Conservation (phyloP, 2,113 vertebrate species). For the Xiphophorus hellerii region DNA sequence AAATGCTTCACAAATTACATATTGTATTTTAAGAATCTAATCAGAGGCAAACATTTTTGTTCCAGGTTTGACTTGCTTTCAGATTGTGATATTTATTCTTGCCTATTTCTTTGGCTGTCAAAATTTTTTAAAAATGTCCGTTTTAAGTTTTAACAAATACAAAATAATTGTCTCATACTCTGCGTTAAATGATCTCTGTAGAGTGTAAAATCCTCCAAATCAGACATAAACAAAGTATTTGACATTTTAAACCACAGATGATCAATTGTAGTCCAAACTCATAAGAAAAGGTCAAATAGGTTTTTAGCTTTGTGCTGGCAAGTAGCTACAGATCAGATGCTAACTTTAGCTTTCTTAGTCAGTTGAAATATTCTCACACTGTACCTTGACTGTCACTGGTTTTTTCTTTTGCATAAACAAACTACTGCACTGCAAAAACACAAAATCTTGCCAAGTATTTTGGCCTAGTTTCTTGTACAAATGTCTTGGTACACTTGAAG, state of each 20-base stretch:
- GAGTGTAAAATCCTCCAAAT: background rate
- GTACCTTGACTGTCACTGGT: background rate
- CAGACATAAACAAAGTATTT: background rate
- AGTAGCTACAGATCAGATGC: background rate
- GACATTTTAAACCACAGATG: background rate
- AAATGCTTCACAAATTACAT: background rate
- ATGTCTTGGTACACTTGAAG: no score
- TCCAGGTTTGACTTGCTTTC: background rate
- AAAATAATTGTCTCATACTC: background rate
- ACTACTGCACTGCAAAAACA: background rate
- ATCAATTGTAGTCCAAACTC: background rate
- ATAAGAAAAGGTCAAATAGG: background rate
- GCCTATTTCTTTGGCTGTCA: background rate
- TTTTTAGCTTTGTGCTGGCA: background rate
- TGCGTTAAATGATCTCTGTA: background rate
- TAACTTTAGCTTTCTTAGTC: background rate
- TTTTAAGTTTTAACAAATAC: background rate
- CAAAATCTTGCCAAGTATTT: no score
- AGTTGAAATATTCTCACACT: background rate
- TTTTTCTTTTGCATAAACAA: background rate
- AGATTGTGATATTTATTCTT: background rate
- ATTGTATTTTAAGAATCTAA: background rate
- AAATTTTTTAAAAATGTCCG: background rate
- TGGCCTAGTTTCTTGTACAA: no score
- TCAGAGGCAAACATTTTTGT: no score